Conservation (phyloP, 2,113 vertebrate species). For the Jacana jacana region DNA sequence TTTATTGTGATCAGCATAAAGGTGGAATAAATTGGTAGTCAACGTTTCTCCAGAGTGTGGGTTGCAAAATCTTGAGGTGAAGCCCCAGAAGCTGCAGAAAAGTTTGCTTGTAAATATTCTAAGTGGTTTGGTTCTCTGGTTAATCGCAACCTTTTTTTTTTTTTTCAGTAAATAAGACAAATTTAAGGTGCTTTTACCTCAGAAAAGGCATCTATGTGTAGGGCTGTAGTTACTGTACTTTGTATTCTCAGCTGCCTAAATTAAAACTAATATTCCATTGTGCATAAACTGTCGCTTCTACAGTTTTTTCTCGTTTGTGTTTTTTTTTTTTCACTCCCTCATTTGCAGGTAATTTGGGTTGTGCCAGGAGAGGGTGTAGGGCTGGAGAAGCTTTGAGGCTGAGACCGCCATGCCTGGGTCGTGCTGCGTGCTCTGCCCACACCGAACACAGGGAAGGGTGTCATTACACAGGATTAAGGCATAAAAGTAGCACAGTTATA, state of each 20-base stretch:
- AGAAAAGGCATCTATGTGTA: rapidly evolving
- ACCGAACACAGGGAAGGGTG: not conserved
- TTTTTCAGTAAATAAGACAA: not conserved
- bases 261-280: not conserved
- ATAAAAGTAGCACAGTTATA: not conserved
- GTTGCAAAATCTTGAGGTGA: not conserved
- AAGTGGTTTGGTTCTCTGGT: not conserved
- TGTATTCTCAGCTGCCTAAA: not conserved
- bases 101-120: not conserved
- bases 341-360: not conserved
- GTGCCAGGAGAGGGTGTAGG: no score
- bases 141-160: not conserved
- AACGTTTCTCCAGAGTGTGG: not conserved
- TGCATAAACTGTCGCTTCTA: not conserved
- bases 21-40: not conserved
- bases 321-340: rapidly evolving
- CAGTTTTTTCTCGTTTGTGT: not conserved
- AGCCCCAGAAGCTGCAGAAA: no score
- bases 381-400: not conserved
- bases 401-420: not conserved
- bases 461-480: no score
- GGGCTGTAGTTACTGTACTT: not conserved
- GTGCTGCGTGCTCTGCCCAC: not conserved
- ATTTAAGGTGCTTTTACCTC: not conserved
- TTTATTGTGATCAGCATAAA: not conserved